Base-by-base conservation (phyloP, 2,888 invertebrate genomes). In the Lepetodrilus schrolli region DNA sequence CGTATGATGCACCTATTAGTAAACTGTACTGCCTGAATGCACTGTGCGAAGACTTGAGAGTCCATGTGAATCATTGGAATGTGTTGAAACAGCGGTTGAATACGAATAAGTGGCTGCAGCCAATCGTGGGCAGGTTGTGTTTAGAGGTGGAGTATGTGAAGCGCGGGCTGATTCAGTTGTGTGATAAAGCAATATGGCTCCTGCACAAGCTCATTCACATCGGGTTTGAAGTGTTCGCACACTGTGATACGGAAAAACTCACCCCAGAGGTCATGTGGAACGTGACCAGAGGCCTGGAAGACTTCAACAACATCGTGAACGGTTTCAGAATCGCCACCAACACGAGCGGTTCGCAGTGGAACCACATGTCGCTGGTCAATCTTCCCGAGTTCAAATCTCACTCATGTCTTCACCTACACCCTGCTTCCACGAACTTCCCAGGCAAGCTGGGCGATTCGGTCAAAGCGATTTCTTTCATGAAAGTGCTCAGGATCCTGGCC, bases 181-280 rank as follows among this genome's bases (percentile, higher is more conserved):
- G 86, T 49, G 84, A 86, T 69, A 79, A 77, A 23, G 88, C 89
- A 10, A 83, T 90, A 30, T 87, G 82, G 79, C 87, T 87, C 87
- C 75, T 88, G 66, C 85, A 89, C 38, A 84, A 84, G 58, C 82
- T 90, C 30, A 87, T 90, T 7, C 78, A 85, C 7, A 80, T 89
- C 48, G 90, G 90, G 7, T 82, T 90, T 48, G 85, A 87, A 72
- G 90, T 90, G 21, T 84, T 90, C 70, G 88, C 90, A 34, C 90
- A 90, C 76, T 86, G 88, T 58, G 88, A 89, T 73, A 74, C 88
- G 13, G 85, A 86, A 1, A 82, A 79, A 5, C 71, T 88, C 21
- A 86, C 87, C 1, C 87, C 88, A 37, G 88, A 89, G 74, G 82
- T 88, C 70, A 80, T 90, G 58, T 90, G 90, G 89, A 87, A 87